Percentiles rank a stretch among this genome's conserved stretches.
phyloP scores from a whole-genome alignment of 2,797 vertebrate genomes.

The Clarias fuscus region DNA sequence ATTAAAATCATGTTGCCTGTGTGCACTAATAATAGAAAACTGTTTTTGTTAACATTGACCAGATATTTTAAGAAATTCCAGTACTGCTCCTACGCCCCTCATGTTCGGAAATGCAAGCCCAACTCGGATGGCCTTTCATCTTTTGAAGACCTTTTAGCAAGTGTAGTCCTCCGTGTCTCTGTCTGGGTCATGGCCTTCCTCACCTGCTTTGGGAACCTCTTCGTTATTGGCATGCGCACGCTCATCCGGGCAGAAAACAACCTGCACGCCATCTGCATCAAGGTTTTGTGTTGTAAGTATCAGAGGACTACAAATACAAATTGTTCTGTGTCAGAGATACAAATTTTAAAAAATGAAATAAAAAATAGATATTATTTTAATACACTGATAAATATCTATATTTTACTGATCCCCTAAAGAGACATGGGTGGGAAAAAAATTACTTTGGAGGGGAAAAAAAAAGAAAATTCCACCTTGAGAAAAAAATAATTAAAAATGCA shows the following conservation, averaged over 20 bases:
- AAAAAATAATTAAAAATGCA: too few species aligned
- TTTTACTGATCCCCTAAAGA: background rate
- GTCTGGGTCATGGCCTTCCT: constrained; percentile 87
- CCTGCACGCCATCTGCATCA: constrained; percentile 81
- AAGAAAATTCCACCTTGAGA: too few species aligned
- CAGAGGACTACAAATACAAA: background rate
- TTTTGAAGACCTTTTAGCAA: constrained; percentile 85
- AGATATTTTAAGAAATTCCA: constrained; percentile 86
- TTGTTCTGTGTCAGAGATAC: background rate
- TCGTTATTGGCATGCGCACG: constrained; percentile 85
- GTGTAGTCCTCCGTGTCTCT: constrained; percentile 79
- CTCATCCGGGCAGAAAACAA: constrained; percentile 83
- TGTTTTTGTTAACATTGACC: background rate
- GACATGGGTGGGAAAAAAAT: too few species aligned
- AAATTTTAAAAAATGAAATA: too few species aligned
- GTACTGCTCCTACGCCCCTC: constrained; percentile 84
- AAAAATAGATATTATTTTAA: background rate
- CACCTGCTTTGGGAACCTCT: constrained; percentile 85
- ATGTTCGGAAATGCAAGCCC: constrained; percentile 81
- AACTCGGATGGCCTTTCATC: constrained; percentile 85
- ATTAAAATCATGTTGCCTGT: background rate
- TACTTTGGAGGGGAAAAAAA: too few species aligned
- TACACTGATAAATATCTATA: background rate
- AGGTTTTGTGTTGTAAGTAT: constrained; percentile 85
- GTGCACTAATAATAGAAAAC: background rate